phyloP scores from a whole-genome alignment of 2,113 vertebrate genomes.

The Rynchops niger region DNA sequence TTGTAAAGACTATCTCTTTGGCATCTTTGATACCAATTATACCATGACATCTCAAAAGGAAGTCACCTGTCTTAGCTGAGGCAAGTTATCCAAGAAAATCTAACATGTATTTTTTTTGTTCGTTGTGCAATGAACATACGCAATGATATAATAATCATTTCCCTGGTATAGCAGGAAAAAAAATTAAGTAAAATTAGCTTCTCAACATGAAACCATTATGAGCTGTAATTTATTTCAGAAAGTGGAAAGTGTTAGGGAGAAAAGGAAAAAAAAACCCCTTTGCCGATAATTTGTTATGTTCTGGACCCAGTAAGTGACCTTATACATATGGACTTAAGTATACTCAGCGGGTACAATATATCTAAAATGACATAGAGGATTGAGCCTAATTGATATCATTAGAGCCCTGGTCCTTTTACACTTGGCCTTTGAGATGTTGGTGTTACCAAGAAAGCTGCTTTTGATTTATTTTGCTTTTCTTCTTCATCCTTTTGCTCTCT shows the following conservation, averaged over 20 bases:
- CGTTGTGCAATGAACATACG: not conserved
- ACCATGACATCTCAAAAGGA: constrained; percentile 39
- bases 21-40: constrained; percentile 64
- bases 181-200: constrained; percentile 73
- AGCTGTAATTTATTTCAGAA: constrained; percentile 75
- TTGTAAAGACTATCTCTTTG: constrained; percentile 52
- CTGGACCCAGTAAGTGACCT: constrained; percentile 80
- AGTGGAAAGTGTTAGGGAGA: constrained; percentile 48
- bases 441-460: constrained; percentile 80
- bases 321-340: constrained; percentile 82
- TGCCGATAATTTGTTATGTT: constrained; percentile 72
- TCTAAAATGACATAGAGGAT: constrained; percentile 80
- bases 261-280: not conserved
- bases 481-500: constrained; percentile 71
- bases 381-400: constrained; percentile 83
- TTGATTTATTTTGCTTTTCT: constrained; percentile 82
- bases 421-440: constrained; percentile 78
- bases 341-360: constrained; percentile 74
- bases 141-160: constrained; percentile 32
- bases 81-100: constrained; percentile 46
- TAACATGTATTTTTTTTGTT: not conserved
- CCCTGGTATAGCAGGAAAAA: constrained; percentile 52
- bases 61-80: constrained; percentile 49
- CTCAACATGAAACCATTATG: constrained; percentile 69
- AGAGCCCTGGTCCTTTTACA: constrained; percentile 75